Evolutionary conservation across 2,113 vertebrate species (phyloP).

Genomic region (Chroicocephalus ridibundus): DNA sequence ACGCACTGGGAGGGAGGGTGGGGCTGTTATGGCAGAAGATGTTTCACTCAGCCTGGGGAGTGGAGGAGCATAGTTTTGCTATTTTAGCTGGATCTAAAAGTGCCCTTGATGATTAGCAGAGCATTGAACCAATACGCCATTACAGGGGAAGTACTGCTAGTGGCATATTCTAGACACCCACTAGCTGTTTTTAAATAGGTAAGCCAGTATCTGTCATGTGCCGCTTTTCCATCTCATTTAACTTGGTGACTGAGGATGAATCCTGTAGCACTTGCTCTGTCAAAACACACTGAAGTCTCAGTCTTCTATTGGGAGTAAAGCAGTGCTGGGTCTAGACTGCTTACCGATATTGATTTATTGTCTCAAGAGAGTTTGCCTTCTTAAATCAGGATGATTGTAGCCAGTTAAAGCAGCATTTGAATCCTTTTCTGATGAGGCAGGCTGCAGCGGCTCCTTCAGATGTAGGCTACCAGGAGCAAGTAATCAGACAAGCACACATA

Average conservation of each 20-base stretch:
- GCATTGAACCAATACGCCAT: background rate
- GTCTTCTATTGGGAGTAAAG: background rate
- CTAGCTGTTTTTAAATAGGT: background rate
- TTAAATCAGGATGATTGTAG: background rate
- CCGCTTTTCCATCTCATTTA: background rate
- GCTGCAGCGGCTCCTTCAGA: background rate
- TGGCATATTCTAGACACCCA: background rate
- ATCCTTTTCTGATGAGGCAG: background rate
- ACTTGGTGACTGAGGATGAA: background rate
- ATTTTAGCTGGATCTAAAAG: background rate
- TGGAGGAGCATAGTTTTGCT: background rate
- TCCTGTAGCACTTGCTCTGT: background rate
- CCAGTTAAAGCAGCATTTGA: background rate
- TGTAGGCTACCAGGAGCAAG: background rate
- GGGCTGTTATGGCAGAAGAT: background rate
- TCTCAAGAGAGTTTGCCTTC: background rate
- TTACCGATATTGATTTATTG: background rate
- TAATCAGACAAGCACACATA: background rate
- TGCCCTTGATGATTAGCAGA: background rate
- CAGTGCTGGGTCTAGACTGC: background rate
- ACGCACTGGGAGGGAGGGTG: background rate
- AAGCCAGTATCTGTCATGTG: background rate
- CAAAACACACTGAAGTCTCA: background rate
- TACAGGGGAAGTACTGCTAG: background rate
- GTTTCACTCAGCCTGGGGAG: background rate